Evolutionary conservation across 2,113 vertebrate species (phyloP).

Genomic region (Ptyas mucosa): DNA sequence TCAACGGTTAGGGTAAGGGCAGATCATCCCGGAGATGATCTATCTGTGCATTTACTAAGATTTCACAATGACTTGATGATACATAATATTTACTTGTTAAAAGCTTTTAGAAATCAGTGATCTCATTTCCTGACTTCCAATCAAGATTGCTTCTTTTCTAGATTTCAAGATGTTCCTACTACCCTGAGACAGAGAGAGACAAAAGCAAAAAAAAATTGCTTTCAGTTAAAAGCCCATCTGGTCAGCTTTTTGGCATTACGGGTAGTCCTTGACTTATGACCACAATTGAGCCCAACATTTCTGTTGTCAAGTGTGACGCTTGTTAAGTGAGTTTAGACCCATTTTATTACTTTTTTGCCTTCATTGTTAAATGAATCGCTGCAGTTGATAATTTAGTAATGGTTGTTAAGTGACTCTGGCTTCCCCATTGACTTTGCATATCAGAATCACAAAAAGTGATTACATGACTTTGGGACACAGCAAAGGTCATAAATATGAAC

Average conservation of each 20-base stretch:
- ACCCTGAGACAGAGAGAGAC: neutral
- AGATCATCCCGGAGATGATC: neutral
- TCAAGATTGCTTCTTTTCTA: neutral
- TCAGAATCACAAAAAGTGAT: no score
- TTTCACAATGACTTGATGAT: neutral
- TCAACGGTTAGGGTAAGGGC: neutral
- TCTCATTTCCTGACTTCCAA: neutral
- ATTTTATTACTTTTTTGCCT: no score
- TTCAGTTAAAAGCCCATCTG: neutral
- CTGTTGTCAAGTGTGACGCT: no score
- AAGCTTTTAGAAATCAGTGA: neutral
- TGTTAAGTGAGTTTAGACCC: no score
- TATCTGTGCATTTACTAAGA: neutral
- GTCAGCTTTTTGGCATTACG: neutral
- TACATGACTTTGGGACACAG: no score
- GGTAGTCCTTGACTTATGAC: no score
- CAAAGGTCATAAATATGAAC: no score
- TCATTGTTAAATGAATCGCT: no score
- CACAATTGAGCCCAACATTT: no score
- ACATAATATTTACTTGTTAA: neutral
- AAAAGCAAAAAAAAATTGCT: neutral
- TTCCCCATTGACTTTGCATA: no score
- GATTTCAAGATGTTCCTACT: neutral
- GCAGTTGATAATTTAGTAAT: no score
- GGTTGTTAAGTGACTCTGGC: no score